Percentiles rank a stretch among this genome's conserved stretches.
Conservation (phyloP, 2,888 invertebrate genomes). For the Xestia ashworthii region DNA sequence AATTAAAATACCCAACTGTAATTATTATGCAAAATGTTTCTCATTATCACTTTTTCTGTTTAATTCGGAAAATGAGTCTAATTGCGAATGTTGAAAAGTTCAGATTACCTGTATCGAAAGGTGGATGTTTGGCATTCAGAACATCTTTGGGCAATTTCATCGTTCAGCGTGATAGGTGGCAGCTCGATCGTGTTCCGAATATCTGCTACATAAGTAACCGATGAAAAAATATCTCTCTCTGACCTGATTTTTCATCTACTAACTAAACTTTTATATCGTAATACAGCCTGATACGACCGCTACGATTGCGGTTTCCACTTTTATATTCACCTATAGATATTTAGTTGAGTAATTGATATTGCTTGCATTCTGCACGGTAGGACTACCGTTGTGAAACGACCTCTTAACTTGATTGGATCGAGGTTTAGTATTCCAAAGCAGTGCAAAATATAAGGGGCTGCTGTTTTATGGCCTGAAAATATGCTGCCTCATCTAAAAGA, state of each 20-base stretch:
- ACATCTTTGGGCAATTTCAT: constrained; percentile 55
- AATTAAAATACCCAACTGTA: background rate
- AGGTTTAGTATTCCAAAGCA: constrained; percentile 61
- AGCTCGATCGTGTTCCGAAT: constrained; percentile 52
- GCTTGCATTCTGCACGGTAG: constrained; percentile 71
- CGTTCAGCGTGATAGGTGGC: constrained; percentile 47
- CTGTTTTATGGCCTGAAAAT: constrained; percentile 53
- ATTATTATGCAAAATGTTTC: background rate
- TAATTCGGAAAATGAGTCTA: constrained; percentile 23
- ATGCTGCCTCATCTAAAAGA: constrained; percentile 44
- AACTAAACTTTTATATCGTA: constrained; percentile 45
- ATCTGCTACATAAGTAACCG: constrained; percentile 42
- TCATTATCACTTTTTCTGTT: constrained; percentile 19
- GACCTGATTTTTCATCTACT: constrained; percentile 52
- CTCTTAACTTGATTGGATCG: constrained; percentile 78
- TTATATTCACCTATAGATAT: constrained; percentile 57
- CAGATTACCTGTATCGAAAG: background rate
- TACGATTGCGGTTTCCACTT: constrained; percentile 40
- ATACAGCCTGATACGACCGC: constrained; percentile 51
- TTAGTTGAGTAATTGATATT: constrained; percentile 77
- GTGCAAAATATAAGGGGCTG: constrained; percentile 52
- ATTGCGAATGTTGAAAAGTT: constrained; percentile 27
- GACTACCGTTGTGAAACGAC: constrained; percentile 67
- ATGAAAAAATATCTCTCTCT: constrained; percentile 35
- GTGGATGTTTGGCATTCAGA: constrained; percentile 48